Evolutionary conservation across 2,797 vertebrate species (phyloP).

Genomic region (Borostomias antarcticus): DNA sequence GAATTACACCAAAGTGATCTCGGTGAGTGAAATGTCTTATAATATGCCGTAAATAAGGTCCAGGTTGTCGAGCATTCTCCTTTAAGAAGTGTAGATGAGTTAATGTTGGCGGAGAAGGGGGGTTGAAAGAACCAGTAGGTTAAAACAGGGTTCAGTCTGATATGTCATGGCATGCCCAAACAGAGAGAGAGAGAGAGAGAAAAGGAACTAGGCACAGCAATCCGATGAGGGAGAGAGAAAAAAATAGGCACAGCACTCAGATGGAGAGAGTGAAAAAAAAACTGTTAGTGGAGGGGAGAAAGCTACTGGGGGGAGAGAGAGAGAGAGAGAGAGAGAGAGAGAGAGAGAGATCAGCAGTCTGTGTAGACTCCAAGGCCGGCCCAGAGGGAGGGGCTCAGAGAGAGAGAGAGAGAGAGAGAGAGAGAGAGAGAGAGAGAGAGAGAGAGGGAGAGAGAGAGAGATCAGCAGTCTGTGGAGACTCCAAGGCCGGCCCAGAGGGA

Average conservation of each 20-base stretch:
- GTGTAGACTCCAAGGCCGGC: too few relatives aligned
- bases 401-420: neutral
- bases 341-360: conserved; percentile 34
- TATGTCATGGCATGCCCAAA: conserved; percentile 17
- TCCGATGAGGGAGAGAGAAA: neutral
- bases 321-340: conserved; percentile 11
- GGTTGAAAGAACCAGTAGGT: neutral
- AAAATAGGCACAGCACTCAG: conserved; percentile 19
- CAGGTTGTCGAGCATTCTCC: too few relatives aligned
- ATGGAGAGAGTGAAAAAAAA: conserved; percentile 27
- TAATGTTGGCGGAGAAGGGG: neutral
- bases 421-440: conserved; percentile 6
- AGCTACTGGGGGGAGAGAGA: neutral
- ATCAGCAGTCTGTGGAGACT: conserved; percentile 27
- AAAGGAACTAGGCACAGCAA: conserved; percentile 20
- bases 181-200: conserved; percentile 20
- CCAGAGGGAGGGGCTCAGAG: neutral
- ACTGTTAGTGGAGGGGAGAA: conserved; percentile 34
- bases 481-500: conserved; percentile 3
- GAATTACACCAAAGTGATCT: too few relatives aligned
- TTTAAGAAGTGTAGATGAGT: neutral
- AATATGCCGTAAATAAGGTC: too few relatives aligned
- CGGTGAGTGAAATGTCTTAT: too few relatives aligned
- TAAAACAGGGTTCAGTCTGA: conserved; percentile 1
- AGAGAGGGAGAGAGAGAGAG: conserved; percentile 10